These are phyloP conservation scores for Dendrophyllia cribrosa DNA, from an alignment of 64 coral and sea anemone species.

Conservation along the genomic window DNA sequence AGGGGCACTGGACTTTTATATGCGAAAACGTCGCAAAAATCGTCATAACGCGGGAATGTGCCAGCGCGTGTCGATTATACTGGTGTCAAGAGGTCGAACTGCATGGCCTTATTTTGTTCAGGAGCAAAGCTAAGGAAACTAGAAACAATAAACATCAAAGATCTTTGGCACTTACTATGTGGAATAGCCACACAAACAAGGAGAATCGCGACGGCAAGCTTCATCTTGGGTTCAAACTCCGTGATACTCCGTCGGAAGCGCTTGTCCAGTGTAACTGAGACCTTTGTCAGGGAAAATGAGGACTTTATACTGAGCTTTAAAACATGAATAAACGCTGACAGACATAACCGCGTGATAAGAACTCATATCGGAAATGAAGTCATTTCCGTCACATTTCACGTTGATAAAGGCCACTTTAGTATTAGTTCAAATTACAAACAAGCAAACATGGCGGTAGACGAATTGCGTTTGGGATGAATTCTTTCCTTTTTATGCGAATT, in stretches of 20 bases:
- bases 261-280: background rate
- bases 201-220: background rate
- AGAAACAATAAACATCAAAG: background rate
- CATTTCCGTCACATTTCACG: no score
- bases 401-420: no score
- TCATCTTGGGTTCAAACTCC: conserved; percentile 3
- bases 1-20: no score
- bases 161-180: conserved; percentile 6
- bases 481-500: no score
- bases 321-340: background rate
- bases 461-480: no score
- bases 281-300: background rate
- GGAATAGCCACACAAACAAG: conserved; percentile 3
- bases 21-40: no score
- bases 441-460: no score
- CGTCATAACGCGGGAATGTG: no score
- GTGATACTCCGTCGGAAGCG: background rate
- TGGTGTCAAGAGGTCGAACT: no score
- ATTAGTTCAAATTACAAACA: no score
- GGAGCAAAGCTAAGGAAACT: background rate
- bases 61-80: no score
- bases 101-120: no score
- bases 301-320: conserved; percentile 8
- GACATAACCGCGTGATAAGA: background rate
- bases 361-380: background rate